Evolutionary conservation across 1,140 invertebrate genomes (phyloP).

Genomic region (Idris sp.): DNA sequence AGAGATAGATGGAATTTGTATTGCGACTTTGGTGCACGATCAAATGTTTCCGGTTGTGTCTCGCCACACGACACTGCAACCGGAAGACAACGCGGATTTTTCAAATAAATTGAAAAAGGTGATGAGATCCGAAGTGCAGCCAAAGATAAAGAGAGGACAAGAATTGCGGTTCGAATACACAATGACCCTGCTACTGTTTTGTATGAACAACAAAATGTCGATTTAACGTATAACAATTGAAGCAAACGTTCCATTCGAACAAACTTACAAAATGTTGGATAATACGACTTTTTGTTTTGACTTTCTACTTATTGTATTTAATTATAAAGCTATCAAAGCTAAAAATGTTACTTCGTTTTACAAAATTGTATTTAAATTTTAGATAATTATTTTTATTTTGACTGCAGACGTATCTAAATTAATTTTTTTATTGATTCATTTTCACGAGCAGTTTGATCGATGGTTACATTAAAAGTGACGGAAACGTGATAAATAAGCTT

Average conservation of each 20-base stretch:
- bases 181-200: slow-evolving; percentile 10
- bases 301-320: background rate
- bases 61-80: slow-evolving; percentile 22
- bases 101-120: slow-evolving; percentile 48
- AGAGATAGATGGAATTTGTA: slow-evolving; percentile 33
- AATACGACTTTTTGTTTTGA: slow-evolving; percentile 2
- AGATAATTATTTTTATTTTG: background rate
- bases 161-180: slow-evolving; percentile 13
- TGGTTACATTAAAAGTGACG: background rate
- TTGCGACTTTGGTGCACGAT: slow-evolving; percentile 16
- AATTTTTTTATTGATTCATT: slow-evolving; percentile 4
- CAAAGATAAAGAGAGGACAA: slow-evolving; percentile 21
- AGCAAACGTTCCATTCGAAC: slow-evolving; percentile 2
- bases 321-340: slow-evolving; percentile 1
- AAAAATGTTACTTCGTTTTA: too few relatives aligned
- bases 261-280: background rate
- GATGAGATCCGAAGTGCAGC: slow-evolving; percentile 26
- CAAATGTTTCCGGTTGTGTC: slow-evolving; percentile 46
- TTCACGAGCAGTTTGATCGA: slow-evolving; percentile 5
- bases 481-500: slow-evolving; percentile 2
- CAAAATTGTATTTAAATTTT: too few relatives aligned
- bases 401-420: background rate
- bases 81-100: slow-evolving; percentile 45
- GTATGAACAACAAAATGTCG: slow-evolving; percentile 3
- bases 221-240: background rate